Base-by-base conservation (phyloP, 2,888 invertebrate genomes). In the Rhagium mordax region DNA sequence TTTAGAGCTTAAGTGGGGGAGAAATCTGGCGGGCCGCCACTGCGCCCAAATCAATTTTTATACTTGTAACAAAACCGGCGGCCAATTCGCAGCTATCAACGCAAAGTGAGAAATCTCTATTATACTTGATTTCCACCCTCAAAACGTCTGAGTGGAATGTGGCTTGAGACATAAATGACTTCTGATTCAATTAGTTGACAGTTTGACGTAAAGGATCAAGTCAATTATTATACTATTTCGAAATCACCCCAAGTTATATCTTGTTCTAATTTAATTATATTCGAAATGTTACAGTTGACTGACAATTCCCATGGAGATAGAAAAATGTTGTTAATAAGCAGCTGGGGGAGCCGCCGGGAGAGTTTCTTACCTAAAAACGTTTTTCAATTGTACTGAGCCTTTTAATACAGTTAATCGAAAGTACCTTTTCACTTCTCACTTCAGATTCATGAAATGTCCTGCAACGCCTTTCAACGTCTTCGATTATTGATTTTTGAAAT, bases 121-220 rank as follows among this genome's bases (percentile, higher is more conserved):
- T 41, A 41, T 41, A 41, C 41, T 41, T 41, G n/a, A 41, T 41
- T 41, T 41, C 41, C 41, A 41, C 41, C 41, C 41, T 41, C 41
- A 41, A 41, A 41, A 41, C n/a, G 41, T 41, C n/a, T 41, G 41
- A 41, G 41, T 18, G 51, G 47, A 47, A 20, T 71, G 71, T 67
- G 69, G 61, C 66, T 48, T 57, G 65, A 74, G 70, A 67, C 62
- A 61, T 70, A 70, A 69, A 74, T 68, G 72, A 74, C 70, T 60
- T 7, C 53, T 74, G 75, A 75, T 77, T 71, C 59, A 75, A 75
- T 77, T 77, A 75, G 75, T 67, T 73, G 77, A 75, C 72, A 77
- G 77, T 72, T 75, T 75, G 77, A 77, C 75, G 71, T 75, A 57
- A 69, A 74, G 71, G 74, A 74, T 74, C 72, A 69, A 77, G 77